Conservation (phyloP, 2,113 vertebrate genomes). For the Alces alces region DNA sequence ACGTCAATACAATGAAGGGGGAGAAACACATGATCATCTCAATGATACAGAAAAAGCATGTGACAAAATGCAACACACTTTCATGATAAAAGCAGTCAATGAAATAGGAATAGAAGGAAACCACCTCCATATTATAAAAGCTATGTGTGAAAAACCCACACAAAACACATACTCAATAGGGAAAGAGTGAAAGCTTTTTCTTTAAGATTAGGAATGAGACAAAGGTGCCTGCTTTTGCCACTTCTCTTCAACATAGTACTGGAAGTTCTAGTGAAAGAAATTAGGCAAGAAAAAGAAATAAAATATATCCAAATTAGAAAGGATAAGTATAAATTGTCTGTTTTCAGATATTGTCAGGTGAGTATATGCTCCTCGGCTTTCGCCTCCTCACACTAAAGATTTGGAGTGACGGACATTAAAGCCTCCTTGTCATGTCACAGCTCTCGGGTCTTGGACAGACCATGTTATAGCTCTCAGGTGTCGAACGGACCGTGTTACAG, state of each 20-base stretch:
- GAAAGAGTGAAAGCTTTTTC: not conserved
- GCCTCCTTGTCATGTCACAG: too few relatives aligned
- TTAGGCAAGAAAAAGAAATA: not conserved
- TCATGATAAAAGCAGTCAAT: not conserved
- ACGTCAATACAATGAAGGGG: not conserved
- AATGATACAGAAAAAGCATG: not conserved
- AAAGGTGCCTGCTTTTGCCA: not conserved
- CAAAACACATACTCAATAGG: not conserved
- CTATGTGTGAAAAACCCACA: not conserved
- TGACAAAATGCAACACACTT: not conserved
- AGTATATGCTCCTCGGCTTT: too few relatives aligned
- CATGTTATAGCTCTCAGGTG: too few relatives aligned
- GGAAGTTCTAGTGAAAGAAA: not conserved
- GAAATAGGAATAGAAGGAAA: not conserved
- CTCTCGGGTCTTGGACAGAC: too few relatives aligned
- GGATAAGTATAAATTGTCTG: not conserved
- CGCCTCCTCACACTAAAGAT: too few relatives aligned
- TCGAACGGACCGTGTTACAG: too few relatives aligned
- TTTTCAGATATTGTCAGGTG: not conserved
- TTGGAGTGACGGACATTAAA: too few relatives aligned
- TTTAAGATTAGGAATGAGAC: not conserved
- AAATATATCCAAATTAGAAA: not conserved
- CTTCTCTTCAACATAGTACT: not conserved
- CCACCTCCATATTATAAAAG: not conserved
- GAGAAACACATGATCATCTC: not conserved